phyloP scores from a whole-genome alignment of 2,113 vertebrate genomes.

The Dasyornis broadbenti region DNA sequence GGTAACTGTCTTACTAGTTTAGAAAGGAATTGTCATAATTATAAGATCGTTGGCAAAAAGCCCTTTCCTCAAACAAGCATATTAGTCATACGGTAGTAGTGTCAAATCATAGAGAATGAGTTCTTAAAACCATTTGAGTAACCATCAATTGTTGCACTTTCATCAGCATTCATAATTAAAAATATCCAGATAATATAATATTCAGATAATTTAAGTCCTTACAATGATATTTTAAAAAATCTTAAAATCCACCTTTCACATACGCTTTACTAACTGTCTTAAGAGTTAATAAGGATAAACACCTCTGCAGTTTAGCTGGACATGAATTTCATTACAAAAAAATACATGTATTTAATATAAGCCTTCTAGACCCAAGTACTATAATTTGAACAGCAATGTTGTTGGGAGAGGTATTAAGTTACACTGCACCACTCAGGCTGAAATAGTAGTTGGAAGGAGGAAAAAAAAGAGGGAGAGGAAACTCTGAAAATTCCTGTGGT shows the following conservation, averaged over 20 bases:
- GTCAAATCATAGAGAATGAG: not conserved
- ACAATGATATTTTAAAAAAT: not conserved
- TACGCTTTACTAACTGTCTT: not conserved
- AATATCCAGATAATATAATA: not conserved
- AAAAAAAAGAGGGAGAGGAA: conserved; percentile 35
- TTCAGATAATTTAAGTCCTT: not conserved
- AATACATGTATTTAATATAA: not conserved
- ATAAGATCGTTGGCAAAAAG: not conserved
- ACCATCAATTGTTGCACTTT: not conserved
- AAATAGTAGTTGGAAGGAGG: conserved; percentile 25
- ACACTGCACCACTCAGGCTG: not conserved
- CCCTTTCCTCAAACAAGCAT: not conserved
- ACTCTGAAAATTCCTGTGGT: conserved; percentile 70
- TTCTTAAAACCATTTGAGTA: not conserved
- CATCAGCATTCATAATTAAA: not conserved
- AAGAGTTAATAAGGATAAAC: not conserved
- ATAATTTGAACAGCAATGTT: conserved; percentile 54
- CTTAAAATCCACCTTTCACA: not conserved
- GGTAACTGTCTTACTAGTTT: not conserved
- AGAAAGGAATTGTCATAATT: not conserved
- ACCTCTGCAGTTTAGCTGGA: not conserved
- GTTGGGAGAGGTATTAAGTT: conserved; percentile 44
- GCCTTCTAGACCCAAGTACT: conserved; percentile 16
- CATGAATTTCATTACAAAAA: not conserved
- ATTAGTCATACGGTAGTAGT: not conserved